Conservation (phyloP, 1,140 invertebrate species). For the Vanessa atalanta region DNA sequence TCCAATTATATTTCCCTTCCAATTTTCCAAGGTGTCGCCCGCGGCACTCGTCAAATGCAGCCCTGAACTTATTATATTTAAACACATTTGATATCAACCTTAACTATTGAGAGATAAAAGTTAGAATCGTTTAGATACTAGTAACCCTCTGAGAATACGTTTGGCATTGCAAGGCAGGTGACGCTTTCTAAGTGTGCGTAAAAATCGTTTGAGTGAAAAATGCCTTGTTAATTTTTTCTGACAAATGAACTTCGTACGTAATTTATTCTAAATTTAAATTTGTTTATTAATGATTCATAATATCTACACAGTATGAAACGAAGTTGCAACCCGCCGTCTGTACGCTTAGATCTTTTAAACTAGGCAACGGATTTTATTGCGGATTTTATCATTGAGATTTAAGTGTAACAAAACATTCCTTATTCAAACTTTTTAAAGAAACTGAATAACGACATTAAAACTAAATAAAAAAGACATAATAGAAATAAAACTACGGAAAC, state of each 20-base stretch:
- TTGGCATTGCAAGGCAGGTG: conserved; percentile 26
- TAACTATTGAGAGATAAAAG: conserved; percentile 36
- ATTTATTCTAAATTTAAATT: not conserved
- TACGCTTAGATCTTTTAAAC: too few relatives aligned
- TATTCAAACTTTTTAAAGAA: not conserved
- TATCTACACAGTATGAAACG: too few relatives aligned
- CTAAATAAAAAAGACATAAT: not conserved
- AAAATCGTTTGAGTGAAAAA: conserved; percentile 27
- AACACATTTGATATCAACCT: conserved; percentile 27
- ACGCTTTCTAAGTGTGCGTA: conserved; percentile 24
- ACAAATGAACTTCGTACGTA: not conserved
- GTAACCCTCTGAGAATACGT: conserved; percentile 10
- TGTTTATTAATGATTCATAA: too few relatives aligned
- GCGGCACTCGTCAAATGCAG: conserved; percentile 78
- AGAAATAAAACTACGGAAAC: conserved; percentile 19
- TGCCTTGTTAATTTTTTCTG: conserved; percentile 24
- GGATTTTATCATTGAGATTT: too few relatives aligned
- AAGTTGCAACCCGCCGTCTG: too few relatives aligned
- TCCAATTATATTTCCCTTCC: conserved; percentile 80
- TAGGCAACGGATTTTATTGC: too few relatives aligned
- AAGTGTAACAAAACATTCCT: too few relatives aligned
- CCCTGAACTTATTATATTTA: conserved; percentile 56
- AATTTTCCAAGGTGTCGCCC: conserved; percentile 79
- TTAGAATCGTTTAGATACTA: not conserved
- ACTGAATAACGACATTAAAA: not conserved